These are phyloP conservation scores for Drosophila pseudoobscura DNA, from an alignment of 1,140 invertebrate genomes.

Conservation along the genomic window DNA sequence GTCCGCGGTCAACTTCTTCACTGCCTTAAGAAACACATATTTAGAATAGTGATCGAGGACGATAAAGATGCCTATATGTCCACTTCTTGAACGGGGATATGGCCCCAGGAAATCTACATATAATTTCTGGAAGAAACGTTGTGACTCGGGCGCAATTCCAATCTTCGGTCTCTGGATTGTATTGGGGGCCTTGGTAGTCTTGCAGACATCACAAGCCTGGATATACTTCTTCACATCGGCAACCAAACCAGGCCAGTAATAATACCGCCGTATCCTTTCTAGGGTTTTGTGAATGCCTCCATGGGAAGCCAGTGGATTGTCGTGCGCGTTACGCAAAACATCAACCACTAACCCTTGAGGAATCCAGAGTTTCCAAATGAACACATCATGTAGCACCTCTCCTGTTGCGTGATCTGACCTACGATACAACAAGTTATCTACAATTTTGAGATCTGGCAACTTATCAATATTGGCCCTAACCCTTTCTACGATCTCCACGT, in stretches of 20 bases:
- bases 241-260: neutral
- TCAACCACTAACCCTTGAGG: neutral
- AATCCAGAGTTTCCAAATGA: constrained; percentile 13
- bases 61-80: too few species aligned
- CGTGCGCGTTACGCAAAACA: neutral
- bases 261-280: constrained; percentile 1
- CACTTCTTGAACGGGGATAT: too few species aligned
- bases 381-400: neutral
- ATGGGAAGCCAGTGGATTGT: constrained; percentile 5
- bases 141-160: too few species aligned
- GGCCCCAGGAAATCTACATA: too few species aligned
- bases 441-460: neutral
- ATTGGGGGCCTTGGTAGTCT: constrained; percentile 18
- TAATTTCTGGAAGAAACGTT: constrained; percentile 22
- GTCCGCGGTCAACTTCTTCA: too few species aligned
- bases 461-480: neutral
- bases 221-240: constrained; percentile 12
- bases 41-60: too few species aligned
- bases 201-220: constrained; percentile 9
- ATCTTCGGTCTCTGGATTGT: too few species aligned
- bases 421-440: neutral
- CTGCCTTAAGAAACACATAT: too few species aligned
- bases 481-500: neutral
- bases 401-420: neutral
- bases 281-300: constrained; percentile 8